phyloP scores from a whole-genome alignment of 2,888 invertebrate species.

The Lucinisca nassula region DNA sequence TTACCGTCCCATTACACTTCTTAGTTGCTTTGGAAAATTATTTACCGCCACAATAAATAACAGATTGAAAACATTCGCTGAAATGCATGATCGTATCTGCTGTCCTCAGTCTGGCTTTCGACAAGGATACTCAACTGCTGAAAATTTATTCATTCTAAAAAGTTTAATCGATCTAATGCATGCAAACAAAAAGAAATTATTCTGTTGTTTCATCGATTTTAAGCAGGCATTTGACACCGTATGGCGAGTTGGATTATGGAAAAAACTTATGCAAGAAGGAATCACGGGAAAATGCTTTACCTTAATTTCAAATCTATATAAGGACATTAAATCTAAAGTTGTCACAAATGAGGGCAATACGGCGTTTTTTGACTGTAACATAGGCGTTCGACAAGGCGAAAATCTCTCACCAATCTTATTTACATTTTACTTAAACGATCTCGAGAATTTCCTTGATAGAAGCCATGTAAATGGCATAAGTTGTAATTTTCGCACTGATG shows the following conservation, averaged over 20 bases:
- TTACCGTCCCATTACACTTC: background rate
- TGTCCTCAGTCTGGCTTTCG: background rate
- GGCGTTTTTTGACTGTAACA: background rate
- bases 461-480: background rate
- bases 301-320: background rate
- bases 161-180: background rate
- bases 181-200: background rate
- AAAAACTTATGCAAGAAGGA: background rate
- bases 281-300: background rate
- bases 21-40: background rate
- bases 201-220: background rate
- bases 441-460: background rate
- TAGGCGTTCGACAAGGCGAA: background rate
- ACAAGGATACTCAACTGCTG: background rate
- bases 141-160: background rate
- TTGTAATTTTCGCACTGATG: background rate
- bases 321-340: background rate
- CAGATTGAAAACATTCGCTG: background rate
- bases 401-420: background rate
- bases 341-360: background rate
- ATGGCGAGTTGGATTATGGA: background rate
- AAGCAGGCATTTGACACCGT: background rate
- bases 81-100: background rate
- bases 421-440: background rate
- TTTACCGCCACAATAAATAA: too few relatives aligned